Evolutionary conservation across 2,113 vertebrate genomes (phyloP).

Genomic region (Clupea harengus): DNA sequence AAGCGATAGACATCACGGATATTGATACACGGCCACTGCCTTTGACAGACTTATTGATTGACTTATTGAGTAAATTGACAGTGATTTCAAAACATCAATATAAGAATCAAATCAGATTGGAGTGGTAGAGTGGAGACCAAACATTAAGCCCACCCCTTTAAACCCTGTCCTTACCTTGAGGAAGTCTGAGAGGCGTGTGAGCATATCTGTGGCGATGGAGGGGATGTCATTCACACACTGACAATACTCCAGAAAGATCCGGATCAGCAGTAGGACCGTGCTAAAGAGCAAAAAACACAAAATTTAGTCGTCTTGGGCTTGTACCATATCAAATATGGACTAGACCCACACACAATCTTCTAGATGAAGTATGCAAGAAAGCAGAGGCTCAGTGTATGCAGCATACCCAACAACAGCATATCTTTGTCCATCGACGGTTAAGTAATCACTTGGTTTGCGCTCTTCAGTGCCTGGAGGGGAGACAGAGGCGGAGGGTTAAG

Average conservation of each 20-base stretch:
- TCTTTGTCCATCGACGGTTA: conserved; percentile 86
- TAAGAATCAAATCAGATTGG: neutral
- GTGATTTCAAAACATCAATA: neutral
- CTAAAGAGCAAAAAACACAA: conserved; percentile 58
- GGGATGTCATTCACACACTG: conserved; percentile 98
- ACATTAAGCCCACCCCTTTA: neutral
- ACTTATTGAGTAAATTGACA: neutral
- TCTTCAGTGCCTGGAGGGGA: conserved; percentile 76
- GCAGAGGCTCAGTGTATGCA: neutral
- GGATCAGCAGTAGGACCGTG: conserved; percentile 94
- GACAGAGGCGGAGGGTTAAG: neutral
- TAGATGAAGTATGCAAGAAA: neutral
- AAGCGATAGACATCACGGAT: neutral
- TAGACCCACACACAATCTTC: neutral
- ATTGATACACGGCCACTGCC: neutral
- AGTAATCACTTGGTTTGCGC: conserved; percentile 85
- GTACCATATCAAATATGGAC: too few relatives aligned
- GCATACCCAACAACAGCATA: conserved; percentile 94
- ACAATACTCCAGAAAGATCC: conserved; percentile 98
- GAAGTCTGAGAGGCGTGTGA: conserved; percentile 91
- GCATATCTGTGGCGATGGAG: conserved; percentile 93
- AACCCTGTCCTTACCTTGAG: conserved; percentile 78
- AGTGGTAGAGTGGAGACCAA: neutral
- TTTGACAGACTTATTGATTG: neutral
- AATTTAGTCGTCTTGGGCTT: too few relatives aligned